A percentile compares a stretch with the other conserved stretches of the same genome.
Evolutionary conservation across 1,140 invertebrate genomes (phyloP).

Genomic region (Drosophila ficusphila): DNA sequence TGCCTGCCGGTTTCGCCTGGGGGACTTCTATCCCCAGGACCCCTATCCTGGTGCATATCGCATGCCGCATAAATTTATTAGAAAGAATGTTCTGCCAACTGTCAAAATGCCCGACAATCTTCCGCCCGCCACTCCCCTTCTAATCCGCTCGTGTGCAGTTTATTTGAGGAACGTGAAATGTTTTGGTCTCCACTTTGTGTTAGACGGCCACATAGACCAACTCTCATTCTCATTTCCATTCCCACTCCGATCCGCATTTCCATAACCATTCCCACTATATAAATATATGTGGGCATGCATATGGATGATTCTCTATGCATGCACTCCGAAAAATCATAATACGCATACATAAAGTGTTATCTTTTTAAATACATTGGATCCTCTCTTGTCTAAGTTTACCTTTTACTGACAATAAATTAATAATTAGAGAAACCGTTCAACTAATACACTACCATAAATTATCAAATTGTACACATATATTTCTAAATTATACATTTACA

Average conservation of each 20-base stretch:
- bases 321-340: slow-evolving; percentile 10
- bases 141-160: slow-evolving; percentile 59
- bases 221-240: slow-evolving; percentile 2
- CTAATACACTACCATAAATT: too few species aligned
- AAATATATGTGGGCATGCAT: slow-evolving; percentile 37
- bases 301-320: slow-evolving; percentile 33
- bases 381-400: too few species aligned
- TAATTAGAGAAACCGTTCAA: too few species aligned
- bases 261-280: slow-evolving; percentile 42
- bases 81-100: slow-evolving; percentile 52
- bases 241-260: slow-evolving; percentile 31
- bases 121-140: not conserved
- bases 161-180: slow-evolving; percentile 71
- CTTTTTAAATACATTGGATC: too few species aligned
- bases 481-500: too few species aligned
- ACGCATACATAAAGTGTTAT: too few species aligned
- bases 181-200: slow-evolving; percentile 44
- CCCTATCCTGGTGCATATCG: slow-evolving; percentile 18
- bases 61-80: slow-evolving; percentile 51
- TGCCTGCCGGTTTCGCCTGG: not conserved
- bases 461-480: too few species aligned
- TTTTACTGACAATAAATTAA: too few species aligned
- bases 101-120: slow-evolving; percentile 48
- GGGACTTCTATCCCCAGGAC: not conserved
- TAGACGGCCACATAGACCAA: slow-evolving; percentile 44